Evolutionary conservation across 2,113 vertebrate genomes (phyloP).

Genomic region (Tyto alba): DNA sequence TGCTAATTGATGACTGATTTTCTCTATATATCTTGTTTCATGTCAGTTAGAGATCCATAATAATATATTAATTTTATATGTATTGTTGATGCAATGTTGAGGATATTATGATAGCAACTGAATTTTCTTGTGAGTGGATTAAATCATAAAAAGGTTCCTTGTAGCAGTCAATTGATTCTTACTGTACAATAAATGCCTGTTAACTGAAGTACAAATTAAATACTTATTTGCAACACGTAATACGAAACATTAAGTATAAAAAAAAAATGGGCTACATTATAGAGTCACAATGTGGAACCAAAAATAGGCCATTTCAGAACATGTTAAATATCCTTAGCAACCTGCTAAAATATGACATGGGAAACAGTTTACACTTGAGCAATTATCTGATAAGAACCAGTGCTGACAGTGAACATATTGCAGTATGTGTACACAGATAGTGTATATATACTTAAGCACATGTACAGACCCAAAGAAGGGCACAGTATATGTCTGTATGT

Average conservation of each 20-base stretch:
- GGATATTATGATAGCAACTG: neutral
- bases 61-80: slow-evolving; percentile 15
- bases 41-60: neutral
- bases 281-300: neutral
- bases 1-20: neutral
- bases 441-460: neutral
- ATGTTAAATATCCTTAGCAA: slow-evolving; percentile 40
- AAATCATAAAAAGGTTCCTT: slow-evolving; percentile 29
- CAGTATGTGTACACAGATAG: neutral
- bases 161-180: slow-evolving; percentile 38
- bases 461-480: neutral
- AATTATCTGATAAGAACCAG: slow-evolving; percentile 59
- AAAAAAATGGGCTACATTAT: neutral
- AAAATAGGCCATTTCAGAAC: slow-evolving; percentile 11
- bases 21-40: neutral
- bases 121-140: slow-evolving; percentile 37
- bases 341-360: slow-evolving; percentile 35
- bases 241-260: neutral
- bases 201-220: slow-evolving; percentile 60
- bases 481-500: neutral
- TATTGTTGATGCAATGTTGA: slow-evolving; percentile 21
- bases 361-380: slow-evolving; percentile 35
- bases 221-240: slow-evolving; percentile 29
- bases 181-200: slow-evolving; percentile 26
- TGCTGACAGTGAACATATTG: neutral